Conservation (phyloP, 2,797 vertebrate species). For the Lagocephalus sceleratus region DNA sequence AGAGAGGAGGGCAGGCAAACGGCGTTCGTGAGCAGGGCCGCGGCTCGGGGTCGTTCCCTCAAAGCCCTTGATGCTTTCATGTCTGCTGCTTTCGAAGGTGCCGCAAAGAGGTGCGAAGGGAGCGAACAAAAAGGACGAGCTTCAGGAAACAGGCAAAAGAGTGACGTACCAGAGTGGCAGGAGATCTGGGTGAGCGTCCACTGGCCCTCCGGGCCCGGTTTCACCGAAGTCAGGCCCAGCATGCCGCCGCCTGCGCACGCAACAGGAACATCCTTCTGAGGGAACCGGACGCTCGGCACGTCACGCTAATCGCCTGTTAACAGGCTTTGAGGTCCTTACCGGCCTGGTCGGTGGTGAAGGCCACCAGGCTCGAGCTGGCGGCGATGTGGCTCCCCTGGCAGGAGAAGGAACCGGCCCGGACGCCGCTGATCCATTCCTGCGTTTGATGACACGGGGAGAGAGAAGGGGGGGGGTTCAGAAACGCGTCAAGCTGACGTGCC, state of each 20-base stretch:
- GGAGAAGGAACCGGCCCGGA: slow-evolving; percentile 73
- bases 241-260: slow-evolving; percentile 79
- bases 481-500: no score
- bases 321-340: slow-evolving; percentile 69
- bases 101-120: no score
- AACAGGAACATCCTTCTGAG: background rate
- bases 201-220: slow-evolving; percentile 72
- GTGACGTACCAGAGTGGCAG: slow-evolving; percentile 87
- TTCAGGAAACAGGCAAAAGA: background rate
- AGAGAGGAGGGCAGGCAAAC: slow-evolving; percentile 12
- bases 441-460: slow-evolving; percentile 17
- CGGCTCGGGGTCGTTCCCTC: background rate
- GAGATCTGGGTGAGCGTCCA: slow-evolving; percentile 78
- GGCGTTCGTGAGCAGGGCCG: slow-evolving; percentile 5
- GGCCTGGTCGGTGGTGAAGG: slow-evolving; percentile 81
- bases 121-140: no score
- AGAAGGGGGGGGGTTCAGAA: background rate
- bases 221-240: slow-evolving; percentile 81
- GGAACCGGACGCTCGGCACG: no score
- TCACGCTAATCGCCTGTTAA: background rate
- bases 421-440: slow-evolving; percentile 86
- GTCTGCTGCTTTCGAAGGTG: background rate
- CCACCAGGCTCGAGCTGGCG: slow-evolving; percentile 82
- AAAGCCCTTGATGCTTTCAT: background rate
- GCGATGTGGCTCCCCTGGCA: slow-evolving; percentile 86